These are phyloP conservation scores for Epinotia ramella DNA, from an alignment of 2,888 invertebrate species.

Conservation along the genomic window DNA sequence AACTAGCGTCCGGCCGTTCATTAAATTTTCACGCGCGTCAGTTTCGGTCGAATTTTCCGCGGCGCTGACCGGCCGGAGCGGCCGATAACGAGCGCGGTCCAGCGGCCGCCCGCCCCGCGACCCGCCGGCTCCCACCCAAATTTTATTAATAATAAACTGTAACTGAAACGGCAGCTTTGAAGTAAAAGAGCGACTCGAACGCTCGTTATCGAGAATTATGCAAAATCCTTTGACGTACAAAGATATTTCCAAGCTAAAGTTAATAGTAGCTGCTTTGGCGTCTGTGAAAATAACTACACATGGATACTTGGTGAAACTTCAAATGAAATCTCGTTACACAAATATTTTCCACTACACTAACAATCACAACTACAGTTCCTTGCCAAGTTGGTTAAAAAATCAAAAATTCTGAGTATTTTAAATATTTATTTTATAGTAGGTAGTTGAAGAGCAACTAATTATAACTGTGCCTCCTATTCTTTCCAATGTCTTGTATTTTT, in stretches of 20 bases:
- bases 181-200: conserved; percentile 79
- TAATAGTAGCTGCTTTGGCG: conserved; percentile 41
- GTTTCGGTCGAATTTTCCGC: conserved; percentile 85
- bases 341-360: conserved; percentile 3
- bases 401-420: background rate
- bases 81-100: conserved; percentile 65
- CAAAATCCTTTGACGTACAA: conserved; percentile 80
- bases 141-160: conserved; percentile 85
- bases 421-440: background rate
- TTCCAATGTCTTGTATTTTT: too few relatives aligned
- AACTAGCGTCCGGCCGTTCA: conserved; percentile 86
- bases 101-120: conserved; percentile 71
- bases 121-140: conserved; percentile 72
- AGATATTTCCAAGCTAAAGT: conserved; percentile 60
- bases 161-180: conserved; percentile 82
- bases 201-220: conserved; percentile 83
- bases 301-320: conserved; percentile 34
- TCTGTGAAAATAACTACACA: conserved; percentile 41
- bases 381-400: background rate
- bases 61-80: conserved; percentile 79
- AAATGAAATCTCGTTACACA: conserved; percentile 34
- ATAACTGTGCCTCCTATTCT: too few relatives aligned
- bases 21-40: conserved; percentile 86
- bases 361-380: conserved; percentile 4
- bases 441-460: background rate